These are phyloP conservation scores for Neodiprion virginianus DNA, from an alignment of 1,140 invertebrate genomes.

Conservation along the genomic window DNA sequence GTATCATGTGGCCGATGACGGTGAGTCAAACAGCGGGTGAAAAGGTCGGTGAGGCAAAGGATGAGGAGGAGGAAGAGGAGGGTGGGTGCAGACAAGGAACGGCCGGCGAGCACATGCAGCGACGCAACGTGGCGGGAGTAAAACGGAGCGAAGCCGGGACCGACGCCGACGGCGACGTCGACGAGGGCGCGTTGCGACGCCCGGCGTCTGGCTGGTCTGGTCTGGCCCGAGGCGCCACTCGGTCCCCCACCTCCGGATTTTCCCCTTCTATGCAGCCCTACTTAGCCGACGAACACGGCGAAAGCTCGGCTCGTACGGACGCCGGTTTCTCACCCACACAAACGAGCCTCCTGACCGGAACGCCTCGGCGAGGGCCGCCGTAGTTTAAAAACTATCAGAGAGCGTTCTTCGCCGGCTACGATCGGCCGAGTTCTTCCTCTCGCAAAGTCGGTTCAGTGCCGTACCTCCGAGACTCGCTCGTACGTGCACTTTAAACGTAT, in stretches of 20 bases:
- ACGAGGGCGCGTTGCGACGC: neutral
- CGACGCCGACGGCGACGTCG: neutral
- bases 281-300: neutral
- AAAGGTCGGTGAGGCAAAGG: neutral
- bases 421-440: neutral
- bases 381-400: conserved; percentile 16
- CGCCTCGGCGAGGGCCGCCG: neutral
- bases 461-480: neutral
- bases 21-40: neutral
- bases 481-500: too few species aligned
- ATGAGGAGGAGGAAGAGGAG: neutral
- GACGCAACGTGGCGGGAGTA: too few species aligned
- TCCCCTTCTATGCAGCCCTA: neutral
- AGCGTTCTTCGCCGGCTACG: neutral
- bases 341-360: neutral
- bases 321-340: neutral
- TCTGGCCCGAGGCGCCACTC: conserved; percentile 2
- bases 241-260: neutral
- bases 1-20: neutral
- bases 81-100: neutral
- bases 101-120: too few species aligned
- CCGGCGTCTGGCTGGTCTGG: neutral
- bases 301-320: neutral
- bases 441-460: neutral
- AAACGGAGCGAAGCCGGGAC: neutral